A percentile compares a stretch with the other conserved stretches of the same genome.
phyloP scores from a whole-genome alignment of 1,140 invertebrate genomes.

The Panagrolaimus sp. region DNA sequence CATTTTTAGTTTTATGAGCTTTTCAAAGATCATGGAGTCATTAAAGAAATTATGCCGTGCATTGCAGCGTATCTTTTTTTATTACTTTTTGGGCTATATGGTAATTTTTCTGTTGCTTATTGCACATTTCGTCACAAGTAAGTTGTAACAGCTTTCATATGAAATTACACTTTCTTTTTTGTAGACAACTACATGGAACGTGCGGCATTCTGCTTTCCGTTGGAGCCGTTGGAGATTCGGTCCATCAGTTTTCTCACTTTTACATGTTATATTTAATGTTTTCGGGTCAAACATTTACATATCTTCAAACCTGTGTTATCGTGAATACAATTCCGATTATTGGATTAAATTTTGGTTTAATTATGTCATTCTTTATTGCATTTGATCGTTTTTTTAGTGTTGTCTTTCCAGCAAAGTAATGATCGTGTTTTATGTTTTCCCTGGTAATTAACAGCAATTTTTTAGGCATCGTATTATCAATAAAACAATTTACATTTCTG shows the following conservation, averaged over 20 bases:
- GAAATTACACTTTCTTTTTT: not conserved
- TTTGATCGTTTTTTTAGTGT: not conserved
- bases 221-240: not conserved
- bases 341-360: not conserved
- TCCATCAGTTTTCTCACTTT: not conserved
- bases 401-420: not conserved
- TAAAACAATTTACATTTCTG: not conserved
- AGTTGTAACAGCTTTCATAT: not conserved
- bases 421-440: too few species aligned
- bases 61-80: not conserved
- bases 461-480: not conserved
- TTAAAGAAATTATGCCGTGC: not conserved
- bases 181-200: not conserved
- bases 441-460: too few species aligned
- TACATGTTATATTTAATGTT: not conserved
- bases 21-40: not conserved
- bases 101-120: not conserved
- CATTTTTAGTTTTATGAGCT: slow-evolving; percentile 7
- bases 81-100: not conserved
- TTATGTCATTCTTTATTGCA: not conserved
- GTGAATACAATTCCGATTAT: not conserved
- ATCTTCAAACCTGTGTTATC: not conserved
- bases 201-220: slow-evolving; percentile 5
- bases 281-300: not conserved
- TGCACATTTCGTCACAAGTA: not conserved